Evolutionary conservation across 2,113 vertebrate genomes (phyloP).

Genomic region (Siniperca chuatsi): DNA sequence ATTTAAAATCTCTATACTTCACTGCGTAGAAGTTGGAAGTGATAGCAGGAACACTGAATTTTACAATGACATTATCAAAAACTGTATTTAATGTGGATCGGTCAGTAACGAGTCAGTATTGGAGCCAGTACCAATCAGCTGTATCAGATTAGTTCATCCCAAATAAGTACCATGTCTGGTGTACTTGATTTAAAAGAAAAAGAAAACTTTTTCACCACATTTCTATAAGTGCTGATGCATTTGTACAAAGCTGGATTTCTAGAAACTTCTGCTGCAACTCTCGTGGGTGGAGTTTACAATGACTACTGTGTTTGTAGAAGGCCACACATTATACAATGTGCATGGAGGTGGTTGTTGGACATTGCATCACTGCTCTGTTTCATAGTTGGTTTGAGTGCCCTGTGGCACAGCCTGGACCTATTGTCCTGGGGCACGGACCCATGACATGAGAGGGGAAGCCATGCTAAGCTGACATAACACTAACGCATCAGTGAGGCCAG

Average conservation of each 20-base stretch:
- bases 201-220: not conserved
- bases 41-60: not conserved
- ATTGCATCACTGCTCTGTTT: constrained; percentile 62
- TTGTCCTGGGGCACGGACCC: constrained; percentile 66
- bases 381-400: constrained; percentile 41
- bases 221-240: not conserved
- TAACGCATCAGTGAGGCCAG: constrained; percentile 35
- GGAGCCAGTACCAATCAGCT: not conserved
- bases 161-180: not conserved
- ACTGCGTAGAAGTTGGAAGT: not conserved
- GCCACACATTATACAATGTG: constrained; percentile 32
- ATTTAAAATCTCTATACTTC: not conserved
- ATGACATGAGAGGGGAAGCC: constrained; percentile 44
- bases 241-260: not conserved
- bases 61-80: not conserved
- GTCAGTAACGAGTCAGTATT: not conserved
- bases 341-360: constrained; percentile 35
- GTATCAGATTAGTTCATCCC: not conserved
- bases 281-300: constrained; percentile 12
- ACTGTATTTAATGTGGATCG: not conserved
- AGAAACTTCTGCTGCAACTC: constrained; percentile 12
- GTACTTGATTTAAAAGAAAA: not conserved
- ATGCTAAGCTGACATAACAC: constrained; percentile 49
- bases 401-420: constrained; percentile 29
- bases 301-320: constrained; percentile 41